Base-by-base conservation (phyloP, 1,140 invertebrate species). In the Eupeodes corollae region DNA sequence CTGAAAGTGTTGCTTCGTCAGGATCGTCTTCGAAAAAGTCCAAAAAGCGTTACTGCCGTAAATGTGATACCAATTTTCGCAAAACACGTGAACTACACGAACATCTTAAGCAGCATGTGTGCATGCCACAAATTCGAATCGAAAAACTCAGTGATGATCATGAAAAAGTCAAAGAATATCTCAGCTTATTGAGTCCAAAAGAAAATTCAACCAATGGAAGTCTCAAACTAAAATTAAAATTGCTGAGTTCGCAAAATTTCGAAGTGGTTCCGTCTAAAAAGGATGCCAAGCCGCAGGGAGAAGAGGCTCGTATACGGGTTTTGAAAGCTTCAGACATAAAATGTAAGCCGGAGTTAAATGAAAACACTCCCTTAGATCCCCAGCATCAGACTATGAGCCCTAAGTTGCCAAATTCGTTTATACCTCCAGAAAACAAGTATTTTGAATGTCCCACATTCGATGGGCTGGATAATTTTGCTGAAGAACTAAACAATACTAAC, bases 381-480 rank as follows among this genome's bases (percentile, higher is more conserved):
- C 33, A 39, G 2, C 14, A 14, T 14, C 6, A 26, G 21, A 33
- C 44, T 9, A 13, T 37, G 6, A 21, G 37, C 26, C 33, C 44
- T 11, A 46, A 37, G 33, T 33, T 46, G 5, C 16, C 42, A 14
- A n/a, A 26, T 14, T 44, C 42, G 8, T 16, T 26, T 14, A 6
- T 44, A 6, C 3, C 35, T 37, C 21, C 13, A 18, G 15, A 42
- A 21, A 13, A 31, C n/a, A 16, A 33, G 14, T 44, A 31, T 26
- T 47, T 41, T 26, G 46, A 47, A 26, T 47, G 46, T 31, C 46
- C 46, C 12, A 41, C 46, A 18, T 21, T 47, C 12, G 46, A 47
- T 26, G 46, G 46, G 6, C 34, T 47, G 2, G 26, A 41, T 34
- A 26, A 40, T 30, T 47, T 41, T 30, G 34, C 32, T 16, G 11